These are phyloP conservation scores for Prostheceraeus crozeri DNA, from an alignment of 2,888 invertebrate genomes.

Conservation along the genomic window DNA sequence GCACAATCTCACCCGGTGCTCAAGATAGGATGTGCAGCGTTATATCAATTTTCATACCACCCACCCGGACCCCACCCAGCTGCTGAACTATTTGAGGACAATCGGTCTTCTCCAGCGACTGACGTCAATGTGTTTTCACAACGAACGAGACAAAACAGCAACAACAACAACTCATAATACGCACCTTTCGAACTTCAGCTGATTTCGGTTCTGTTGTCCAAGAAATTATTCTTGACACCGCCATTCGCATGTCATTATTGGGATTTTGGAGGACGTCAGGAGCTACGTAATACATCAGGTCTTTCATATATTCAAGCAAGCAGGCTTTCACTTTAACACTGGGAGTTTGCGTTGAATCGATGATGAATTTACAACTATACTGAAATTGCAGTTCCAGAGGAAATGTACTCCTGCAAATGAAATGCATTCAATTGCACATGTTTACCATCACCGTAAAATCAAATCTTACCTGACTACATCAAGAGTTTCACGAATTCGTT, in stretches of 20 bases:
- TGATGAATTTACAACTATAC: conserved; percentile 64
- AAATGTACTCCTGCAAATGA: background rate
- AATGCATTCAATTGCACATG: background rate
- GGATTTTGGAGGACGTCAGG: conserved; percentile 59
- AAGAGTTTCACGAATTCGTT: conserved; percentile 32
- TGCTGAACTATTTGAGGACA: too few species aligned
- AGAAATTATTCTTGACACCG: conserved; percentile 67
- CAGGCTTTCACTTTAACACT: conserved; percentile 62
- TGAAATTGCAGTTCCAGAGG: conserved; percentile 3
- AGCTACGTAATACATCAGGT: conserved; percentile 56
- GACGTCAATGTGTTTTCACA: too few species aligned
- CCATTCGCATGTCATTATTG: conserved; percentile 55
- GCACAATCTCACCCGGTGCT: too few species aligned
- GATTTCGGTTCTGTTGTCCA: conserved; percentile 68
- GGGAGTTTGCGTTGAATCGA: conserved; percentile 84
- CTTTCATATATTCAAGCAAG: conserved; percentile 59
- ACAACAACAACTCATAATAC: too few species aligned
- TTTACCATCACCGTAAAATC: background rate
- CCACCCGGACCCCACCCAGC: too few species aligned
- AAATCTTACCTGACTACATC: conserved; percentile 22
- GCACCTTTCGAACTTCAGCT: conserved; percentile 61
- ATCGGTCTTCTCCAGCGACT: too few species aligned
- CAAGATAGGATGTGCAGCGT: too few species aligned
- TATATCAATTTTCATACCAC: too few species aligned
- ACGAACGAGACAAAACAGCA: too few species aligned